These are phyloP conservation scores for Branchipolynoe longqiensis DNA, from an alignment of 2,888 invertebrate species.

Conservation along the genomic window DNA sequence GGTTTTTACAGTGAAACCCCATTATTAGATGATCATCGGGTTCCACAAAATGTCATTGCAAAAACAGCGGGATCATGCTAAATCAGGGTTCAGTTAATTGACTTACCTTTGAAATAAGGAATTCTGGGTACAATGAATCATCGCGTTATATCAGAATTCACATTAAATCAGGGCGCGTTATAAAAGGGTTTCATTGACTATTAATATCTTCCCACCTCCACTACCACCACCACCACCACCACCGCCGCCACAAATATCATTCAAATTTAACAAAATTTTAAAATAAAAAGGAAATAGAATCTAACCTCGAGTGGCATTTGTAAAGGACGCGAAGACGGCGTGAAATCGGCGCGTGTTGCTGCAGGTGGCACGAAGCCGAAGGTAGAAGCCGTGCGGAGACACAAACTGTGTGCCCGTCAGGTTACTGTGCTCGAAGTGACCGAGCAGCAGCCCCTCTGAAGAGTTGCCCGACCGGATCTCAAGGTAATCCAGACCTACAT, in stretches of 20 bases:
- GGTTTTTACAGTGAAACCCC: too few species aligned
- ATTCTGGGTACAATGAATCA: too few species aligned
- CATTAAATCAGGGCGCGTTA: too few species aligned
- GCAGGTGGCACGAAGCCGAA: conserved; percentile 28
- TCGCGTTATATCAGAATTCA: background rate
- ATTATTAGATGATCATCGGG: too few species aligned
- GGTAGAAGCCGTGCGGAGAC: conserved; percentile 41
- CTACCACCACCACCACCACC: background rate
- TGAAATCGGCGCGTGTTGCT: conserved; percentile 35
- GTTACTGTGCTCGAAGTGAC: conserved; percentile 36
- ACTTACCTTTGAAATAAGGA: too few species aligned
- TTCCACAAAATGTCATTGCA: too few species aligned
- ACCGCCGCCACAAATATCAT: too few species aligned
- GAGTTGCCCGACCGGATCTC: conserved; percentile 53
- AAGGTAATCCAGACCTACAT: conserved; percentile 35
- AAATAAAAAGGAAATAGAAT: background rate
- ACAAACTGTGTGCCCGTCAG: conserved; percentile 52
- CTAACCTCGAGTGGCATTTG: conserved; percentile 36
- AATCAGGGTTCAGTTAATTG: too few species aligned
- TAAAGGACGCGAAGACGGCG: conserved; percentile 49
- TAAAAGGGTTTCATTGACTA: background rate
- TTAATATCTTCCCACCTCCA: background rate
- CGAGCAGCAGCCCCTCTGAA: conserved; percentile 38
- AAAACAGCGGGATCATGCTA: too few species aligned
- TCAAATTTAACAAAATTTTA: background rate